Evolutionary conservation across 2,888 invertebrate genomes (phyloP).

Genomic region (Byasa hedistus): DNA sequence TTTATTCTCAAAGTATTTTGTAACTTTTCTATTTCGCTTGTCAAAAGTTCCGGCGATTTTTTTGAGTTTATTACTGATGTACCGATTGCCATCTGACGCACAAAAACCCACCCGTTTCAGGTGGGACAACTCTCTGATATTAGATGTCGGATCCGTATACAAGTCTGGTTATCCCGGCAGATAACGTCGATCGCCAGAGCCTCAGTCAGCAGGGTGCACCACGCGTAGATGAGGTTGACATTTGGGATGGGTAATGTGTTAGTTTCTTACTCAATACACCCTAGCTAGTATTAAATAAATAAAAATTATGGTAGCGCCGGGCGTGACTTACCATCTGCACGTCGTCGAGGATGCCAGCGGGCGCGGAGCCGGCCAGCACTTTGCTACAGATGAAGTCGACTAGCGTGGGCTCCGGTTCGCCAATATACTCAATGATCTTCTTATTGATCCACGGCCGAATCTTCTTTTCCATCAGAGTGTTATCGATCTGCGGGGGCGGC

Average conservation of each 20-base stretch:
- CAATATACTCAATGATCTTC: conserved; percentile 99
- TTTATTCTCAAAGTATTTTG: too few species aligned
- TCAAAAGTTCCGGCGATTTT: too few species aligned
- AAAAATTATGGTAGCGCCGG: background rate
- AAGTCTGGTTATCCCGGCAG: background rate
- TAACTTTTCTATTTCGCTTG: too few species aligned
- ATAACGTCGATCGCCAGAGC: background rate
- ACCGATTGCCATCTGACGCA: background rate
- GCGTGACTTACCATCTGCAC: conserved; percentile 94
- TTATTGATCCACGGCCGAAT: conserved; percentile 99
- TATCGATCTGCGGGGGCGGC: conserved; percentile 79
- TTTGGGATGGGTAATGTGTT: background rate
- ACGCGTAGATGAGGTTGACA: conserved; percentile 1
- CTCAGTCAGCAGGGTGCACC: background rate
- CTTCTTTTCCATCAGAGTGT: conserved; percentile 93
- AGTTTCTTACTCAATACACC: background rate
- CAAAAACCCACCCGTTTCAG: background rate
- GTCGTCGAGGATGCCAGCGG: conserved; percentile 97
- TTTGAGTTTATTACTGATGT: background rate
- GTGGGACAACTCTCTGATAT: background rate
- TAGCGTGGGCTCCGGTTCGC: conserved; percentile 98
- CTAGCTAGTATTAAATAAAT: too few species aligned
- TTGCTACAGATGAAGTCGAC: conserved; percentile 99
- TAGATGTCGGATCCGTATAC: background rate
- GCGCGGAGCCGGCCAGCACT: conserved; percentile 94